A percentile compares a stretch with the other conserved stretches of the same genome.
These are phyloP conservation scores for Lochmaea crataegi DNA, from an alignment of 2,888 invertebrate species.

Conservation along the genomic window DNA sequence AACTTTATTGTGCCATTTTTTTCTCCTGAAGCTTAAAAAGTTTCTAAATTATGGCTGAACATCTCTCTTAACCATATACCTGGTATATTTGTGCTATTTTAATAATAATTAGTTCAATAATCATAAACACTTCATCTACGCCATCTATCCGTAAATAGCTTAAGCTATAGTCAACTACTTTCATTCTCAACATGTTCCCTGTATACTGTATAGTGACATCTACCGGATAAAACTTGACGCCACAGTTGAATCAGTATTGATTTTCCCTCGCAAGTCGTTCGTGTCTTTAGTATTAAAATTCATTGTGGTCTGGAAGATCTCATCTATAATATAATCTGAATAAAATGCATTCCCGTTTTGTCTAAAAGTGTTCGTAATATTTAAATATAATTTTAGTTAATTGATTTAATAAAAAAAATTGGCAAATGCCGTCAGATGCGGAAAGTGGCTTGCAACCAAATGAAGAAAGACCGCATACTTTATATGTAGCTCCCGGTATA, in stretches of 20 bases:
- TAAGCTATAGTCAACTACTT: neutral
- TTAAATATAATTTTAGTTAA: neutral
- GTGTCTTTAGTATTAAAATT: neutral
- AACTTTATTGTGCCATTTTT: too few relatives aligned
- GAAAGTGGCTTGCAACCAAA: slow-evolving; percentile 61
- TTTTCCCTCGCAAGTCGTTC: neutral
- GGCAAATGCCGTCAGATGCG: slow-evolving; percentile 53
- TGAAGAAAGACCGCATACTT: slow-evolving; percentile 59
- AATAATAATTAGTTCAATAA: too few relatives aligned
- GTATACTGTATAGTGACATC: neutral
- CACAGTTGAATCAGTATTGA: neutral
- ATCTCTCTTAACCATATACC: too few relatives aligned
- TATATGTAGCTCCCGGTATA: slow-evolving; percentile 60
- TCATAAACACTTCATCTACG: too few relatives aligned
- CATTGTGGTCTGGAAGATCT: neutral
- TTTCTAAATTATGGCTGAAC: too few relatives aligned
- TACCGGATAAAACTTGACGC: neutral
- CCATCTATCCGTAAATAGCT: neutral
- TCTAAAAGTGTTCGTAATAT: too few relatives aligned
- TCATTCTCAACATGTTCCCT: neutral
- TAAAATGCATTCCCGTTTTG: too few relatives aligned
- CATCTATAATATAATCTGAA: too few relatives aligned
- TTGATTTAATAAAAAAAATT: neutral
- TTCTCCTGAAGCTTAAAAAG: too few relatives aligned
- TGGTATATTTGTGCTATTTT: too few relatives aligned